A percentile compares a stretch with the other conserved stretches of the same genome.
Evolutionary conservation across 2,113 vertebrate species (phyloP).

Genomic region (Geothlypis trichas): DNA sequence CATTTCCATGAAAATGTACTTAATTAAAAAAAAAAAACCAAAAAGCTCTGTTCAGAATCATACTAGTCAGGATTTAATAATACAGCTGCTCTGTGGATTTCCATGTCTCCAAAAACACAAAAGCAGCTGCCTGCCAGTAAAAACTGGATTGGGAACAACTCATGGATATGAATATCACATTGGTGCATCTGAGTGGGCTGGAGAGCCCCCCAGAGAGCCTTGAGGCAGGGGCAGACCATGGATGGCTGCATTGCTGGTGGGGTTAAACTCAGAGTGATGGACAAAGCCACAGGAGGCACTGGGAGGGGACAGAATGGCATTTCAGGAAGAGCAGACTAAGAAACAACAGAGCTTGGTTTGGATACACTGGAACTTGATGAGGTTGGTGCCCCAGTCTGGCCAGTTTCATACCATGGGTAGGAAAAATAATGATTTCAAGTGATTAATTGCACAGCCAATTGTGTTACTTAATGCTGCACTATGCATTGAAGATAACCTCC

Average conservation of each 20-base stretch:
- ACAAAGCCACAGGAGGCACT: neutral
- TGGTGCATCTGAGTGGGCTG: neutral
- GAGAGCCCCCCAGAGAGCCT: neutral
- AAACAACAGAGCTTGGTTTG: neutral
- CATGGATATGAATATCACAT: neutral
- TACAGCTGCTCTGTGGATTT: neutral
- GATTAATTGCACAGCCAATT: neutral
- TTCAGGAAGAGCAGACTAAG: neutral
- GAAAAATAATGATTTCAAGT: neutral
- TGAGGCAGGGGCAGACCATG: neutral
- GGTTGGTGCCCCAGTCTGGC: neutral
- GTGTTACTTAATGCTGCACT: neutral
- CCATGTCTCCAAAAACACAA: neutral
- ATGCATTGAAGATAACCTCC: neutral
- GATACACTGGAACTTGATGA: neutral
- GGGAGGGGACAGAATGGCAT: neutral
- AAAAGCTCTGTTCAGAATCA: neutral
- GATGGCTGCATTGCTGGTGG: neutral
- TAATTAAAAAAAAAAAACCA: neutral
- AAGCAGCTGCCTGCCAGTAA: neutral
- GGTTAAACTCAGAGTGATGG: neutral
- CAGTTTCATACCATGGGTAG: neutral
- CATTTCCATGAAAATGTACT: slow-evolving; percentile 10
- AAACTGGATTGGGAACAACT: neutral
- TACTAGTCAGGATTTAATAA: neutral